These are phyloP conservation scores for Morpho deidamia DNA, from an alignment of 2,888 invertebrate genomes.

Conservation along the genomic window DNA sequence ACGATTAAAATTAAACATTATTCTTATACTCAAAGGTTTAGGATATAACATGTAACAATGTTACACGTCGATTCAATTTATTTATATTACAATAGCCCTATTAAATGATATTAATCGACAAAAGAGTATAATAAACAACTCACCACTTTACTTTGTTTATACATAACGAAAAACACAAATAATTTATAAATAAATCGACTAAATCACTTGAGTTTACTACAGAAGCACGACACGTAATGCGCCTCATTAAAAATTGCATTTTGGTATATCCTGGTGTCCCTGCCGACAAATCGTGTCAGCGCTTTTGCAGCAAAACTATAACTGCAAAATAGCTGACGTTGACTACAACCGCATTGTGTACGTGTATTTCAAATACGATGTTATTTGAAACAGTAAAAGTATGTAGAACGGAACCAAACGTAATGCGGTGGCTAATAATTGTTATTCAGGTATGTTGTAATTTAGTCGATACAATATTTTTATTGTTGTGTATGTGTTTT, in stretches of 20 bases:
- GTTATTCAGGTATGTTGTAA: slow-evolving; percentile 28
- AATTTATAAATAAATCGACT: not conserved
- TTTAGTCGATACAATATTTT: slow-evolving; percentile 20
- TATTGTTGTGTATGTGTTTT: not conserved
- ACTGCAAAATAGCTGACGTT: slow-evolving; percentile 76
- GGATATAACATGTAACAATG: too few relatives aligned
- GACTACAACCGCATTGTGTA: slow-evolving; percentile 72
- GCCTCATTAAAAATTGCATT: slow-evolving; percentile 55
- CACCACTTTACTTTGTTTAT: slow-evolving; percentile 1
- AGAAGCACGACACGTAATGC: slow-evolving; percentile 30
- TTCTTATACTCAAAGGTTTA: too few relatives aligned
- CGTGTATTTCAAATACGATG: slow-evolving; percentile 71
- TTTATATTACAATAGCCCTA: not conserved
- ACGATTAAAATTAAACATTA: too few relatives aligned
- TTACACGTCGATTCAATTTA: too few relatives aligned
- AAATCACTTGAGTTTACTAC: not conserved
- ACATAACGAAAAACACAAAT: not conserved
- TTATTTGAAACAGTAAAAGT: slow-evolving; percentile 58
- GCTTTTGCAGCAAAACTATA: slow-evolving; percentile 73
- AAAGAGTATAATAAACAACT: not conserved
- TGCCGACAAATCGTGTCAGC: slow-evolving; percentile 60
- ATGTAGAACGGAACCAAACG: slow-evolving; percentile 44
- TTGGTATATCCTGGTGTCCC: slow-evolving; percentile 56
- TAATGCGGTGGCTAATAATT: slow-evolving; percentile 33
- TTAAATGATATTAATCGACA: not conserved